Evolutionary conservation across 2,113 vertebrate species (phyloP), one percentile per base, ranked within the genome.

Genomic region (Pterophyllum scalare): DNA sequence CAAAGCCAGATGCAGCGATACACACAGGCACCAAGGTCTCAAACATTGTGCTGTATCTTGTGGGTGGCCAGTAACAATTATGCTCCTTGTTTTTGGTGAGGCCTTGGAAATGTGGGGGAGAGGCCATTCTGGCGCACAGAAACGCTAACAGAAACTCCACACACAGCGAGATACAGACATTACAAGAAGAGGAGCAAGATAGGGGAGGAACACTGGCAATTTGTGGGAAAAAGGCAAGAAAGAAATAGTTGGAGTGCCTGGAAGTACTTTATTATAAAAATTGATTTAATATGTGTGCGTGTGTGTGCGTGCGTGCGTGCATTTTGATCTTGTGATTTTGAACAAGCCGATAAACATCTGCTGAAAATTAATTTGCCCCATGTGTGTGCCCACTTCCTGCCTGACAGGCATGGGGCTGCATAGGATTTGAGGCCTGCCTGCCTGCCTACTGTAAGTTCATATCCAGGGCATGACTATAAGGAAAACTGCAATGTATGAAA

Each of bases 41-140:
- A 14, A 31, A 54, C 54, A 78, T 31, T 76, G 79, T 62, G 46
- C 76, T 89, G 77, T 88, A 86, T 88, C 75, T 87, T 84, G 86
- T 93, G 86, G 81, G 81, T 58, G 72, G 84, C 76, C 79, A 81
- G 31, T 57, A 83, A 92, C 91, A 93, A 90, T 89, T 80, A 43
- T 72, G 59, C 76, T 67, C 77, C 80, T 89, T 94, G 93, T 94
- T 79, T 81, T 84, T 80, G 35, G 75, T 62, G 80, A 85, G 72
- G 77, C 83, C 82, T 89, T 89, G 92, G 46, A 79, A 83, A 88
- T 85, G 81, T 87, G 77, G 81, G 83, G 80, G 86, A 72, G n/a
- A 77, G 79, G 79, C 80, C 86, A 91, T 90, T 85, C 87, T 81
- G 70, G 75, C 86, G 77, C 78, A 89, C 80, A 88, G 86, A 80